Conservation (phyloP, 1,140 invertebrate genomes). For the Potamilus streckersoni region DNA sequence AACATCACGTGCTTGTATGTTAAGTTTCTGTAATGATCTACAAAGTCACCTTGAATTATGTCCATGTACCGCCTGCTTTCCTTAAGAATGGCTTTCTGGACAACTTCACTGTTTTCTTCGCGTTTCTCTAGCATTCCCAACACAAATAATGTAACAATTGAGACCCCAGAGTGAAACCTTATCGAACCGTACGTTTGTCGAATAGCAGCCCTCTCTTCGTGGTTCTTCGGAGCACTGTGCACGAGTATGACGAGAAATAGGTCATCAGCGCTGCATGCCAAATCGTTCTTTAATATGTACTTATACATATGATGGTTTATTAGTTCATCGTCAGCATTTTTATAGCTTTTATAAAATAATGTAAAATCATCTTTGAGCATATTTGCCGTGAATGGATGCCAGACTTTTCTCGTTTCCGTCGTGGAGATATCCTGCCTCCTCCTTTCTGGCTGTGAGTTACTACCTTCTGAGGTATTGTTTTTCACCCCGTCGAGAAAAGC, state of each 20-base stretch:
- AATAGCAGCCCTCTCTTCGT: constrained; percentile 36
- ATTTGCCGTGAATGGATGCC: too few species aligned
- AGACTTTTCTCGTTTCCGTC: too few species aligned
- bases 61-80: constrained; percentile 43
- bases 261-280: constrained; percentile 17
- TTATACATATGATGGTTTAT: constrained; percentile 20
- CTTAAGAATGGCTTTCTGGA: constrained; percentile 15
- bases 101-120: neutral
- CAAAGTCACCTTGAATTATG: constrained; percentile 53
- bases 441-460: too few species aligned
- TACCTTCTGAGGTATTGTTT: too few species aligned
- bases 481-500: too few species aligned
- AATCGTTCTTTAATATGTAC: constrained; percentile 22
- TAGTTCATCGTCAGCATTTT: constrained; percentile 1
- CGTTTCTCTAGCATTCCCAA: constrained; percentile 1
- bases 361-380: too few species aligned
- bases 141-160: constrained; percentile 26
- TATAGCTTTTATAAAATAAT: neutral
- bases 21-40: constrained; percentile 53
- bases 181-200: constrained; percentile 55
- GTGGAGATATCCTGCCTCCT: too few species aligned
- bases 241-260: constrained; percentile 42
- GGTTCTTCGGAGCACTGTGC: constrained; percentile 42
- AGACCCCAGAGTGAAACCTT: constrained; percentile 1
- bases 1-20: constrained; percentile 80